Evolutionary conservation across 2,113 vertebrate genomes (phyloP).

Genomic region (Ochotona princeps): DNA sequence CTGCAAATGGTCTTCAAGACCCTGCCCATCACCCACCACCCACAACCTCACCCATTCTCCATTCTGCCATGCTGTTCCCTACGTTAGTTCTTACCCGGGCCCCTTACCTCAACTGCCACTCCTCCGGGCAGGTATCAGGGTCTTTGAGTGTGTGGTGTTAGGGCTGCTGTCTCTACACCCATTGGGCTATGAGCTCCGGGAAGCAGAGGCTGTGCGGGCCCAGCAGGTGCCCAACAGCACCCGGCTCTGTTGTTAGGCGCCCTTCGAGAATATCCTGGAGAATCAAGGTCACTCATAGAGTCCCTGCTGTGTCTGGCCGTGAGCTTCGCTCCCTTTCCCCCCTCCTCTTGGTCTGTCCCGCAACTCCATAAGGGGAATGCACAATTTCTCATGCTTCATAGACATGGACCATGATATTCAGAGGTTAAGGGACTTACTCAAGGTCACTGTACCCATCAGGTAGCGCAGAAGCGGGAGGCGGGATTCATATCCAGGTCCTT

Average conservation of each 20-base stretch:
- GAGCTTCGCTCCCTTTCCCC: background rate
- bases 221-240: background rate
- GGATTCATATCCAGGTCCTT: slow-evolving; percentile 1
- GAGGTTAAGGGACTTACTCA: slow-evolving; percentile 65
- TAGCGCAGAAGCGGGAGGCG: background rate
- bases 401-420: background rate
- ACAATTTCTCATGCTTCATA: background rate
- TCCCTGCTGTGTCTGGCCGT: background rate
- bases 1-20: background rate
- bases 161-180: background rate
- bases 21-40: background rate
- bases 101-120: background rate
- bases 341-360: background rate
- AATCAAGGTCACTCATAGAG: slow-evolving; percentile 50
- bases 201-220: background rate
- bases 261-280: background rate
- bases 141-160: background rate
- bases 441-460: slow-evolving; percentile 57
- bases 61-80: background rate
- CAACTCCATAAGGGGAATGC: background rate
- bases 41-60: background rate
- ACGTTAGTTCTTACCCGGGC: background rate
- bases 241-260: background rate
- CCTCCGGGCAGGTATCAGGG: background rate
- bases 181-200: background rate